These are phyloP conservation scores for Diachasma alloeum DNA, from an alignment of 1,140 invertebrate genomes.

Conservation along the genomic window DNA sequence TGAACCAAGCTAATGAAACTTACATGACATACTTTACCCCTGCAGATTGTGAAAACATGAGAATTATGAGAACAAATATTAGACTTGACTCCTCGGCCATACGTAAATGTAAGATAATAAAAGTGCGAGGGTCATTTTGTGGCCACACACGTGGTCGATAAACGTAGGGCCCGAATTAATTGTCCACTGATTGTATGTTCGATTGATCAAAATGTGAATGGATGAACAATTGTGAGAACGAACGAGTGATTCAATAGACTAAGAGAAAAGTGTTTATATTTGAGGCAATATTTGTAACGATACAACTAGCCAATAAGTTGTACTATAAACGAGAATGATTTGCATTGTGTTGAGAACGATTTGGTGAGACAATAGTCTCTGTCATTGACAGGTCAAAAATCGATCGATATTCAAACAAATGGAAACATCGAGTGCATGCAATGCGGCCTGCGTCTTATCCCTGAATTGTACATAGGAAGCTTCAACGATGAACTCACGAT, in stretches of 20 bases:
- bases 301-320: conserved; percentile 52
- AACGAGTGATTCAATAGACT: conserved; percentile 11
- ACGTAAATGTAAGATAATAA: neutral
- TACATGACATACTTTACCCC: conserved; percentile 23
- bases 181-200: conserved; percentile 37
- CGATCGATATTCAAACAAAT: neutral
- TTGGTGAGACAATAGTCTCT: neutral
- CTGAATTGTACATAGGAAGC: conserved; percentile 22
- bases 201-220: conserved; percentile 24
- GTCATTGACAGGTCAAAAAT: neutral
- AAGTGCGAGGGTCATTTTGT: neutral
- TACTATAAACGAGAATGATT: conserved; percentile 28
- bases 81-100: conserved; percentile 22
- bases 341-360: neutral
- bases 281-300: conserved; percentile 64
- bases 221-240: conserved; percentile 29
- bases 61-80: conserved; percentile 17
- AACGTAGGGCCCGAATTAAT: neutral
- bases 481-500: conserved; percentile 22
- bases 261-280: conserved; percentile 56
- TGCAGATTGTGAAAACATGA: conserved; percentile 21
- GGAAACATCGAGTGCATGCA: neutral
- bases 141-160: neutral
- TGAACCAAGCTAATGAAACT: conserved; percentile 44
- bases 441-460: conserved; percentile 8